A percentile compares a stretch with the other conserved stretches of the same genome.
Evolutionary conservation across 2,797 vertebrate species (phyloP).

Genomic region (Gadopsis bispinosus): DNA sequence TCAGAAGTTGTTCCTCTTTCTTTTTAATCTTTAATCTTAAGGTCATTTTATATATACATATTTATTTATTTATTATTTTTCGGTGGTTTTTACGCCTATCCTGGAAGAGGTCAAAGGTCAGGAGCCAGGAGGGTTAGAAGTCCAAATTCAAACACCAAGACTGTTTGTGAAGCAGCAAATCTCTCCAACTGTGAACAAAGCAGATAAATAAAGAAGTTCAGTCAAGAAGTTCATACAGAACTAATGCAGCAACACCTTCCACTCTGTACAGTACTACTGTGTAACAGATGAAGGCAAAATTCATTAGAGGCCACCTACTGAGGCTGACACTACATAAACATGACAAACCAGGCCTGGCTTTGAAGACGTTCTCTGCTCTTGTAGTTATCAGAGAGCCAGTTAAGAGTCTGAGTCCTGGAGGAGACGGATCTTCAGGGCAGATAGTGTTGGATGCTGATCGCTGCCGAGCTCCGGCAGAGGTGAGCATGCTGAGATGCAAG

Average conservation of each 20-base stretch:
- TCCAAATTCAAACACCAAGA: not conserved
- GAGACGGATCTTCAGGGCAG: constrained; percentile 8
- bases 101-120: not conserved
- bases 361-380: constrained; percentile 9
- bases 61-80: no score
- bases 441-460: not conserved
- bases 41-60: no score
- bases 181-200: not conserved
- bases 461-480: constrained; percentile 33
- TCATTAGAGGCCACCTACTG: constrained; percentile 14
- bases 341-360: constrained; percentile 10
- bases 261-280: not conserved
- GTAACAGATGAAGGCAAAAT: constrained; percentile 6
- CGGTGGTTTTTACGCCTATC: not conserved
- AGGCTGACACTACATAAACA: constrained; percentile 23
- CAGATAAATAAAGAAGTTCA: not conserved
- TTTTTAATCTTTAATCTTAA: not conserved
- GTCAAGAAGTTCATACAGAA: not conserved
- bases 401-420: not conserved
- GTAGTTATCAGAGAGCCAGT: constrained; percentile 14
- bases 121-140: not conserved
- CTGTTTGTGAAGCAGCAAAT: not conserved
- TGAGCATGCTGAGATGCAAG: constrained; percentile 33
- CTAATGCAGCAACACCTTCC: not conserved
- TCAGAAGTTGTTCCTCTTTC: not conserved